Base-by-base conservation (phyloP, 2,797 vertebrate genomes). In the Sebastes iracundus region DNA sequence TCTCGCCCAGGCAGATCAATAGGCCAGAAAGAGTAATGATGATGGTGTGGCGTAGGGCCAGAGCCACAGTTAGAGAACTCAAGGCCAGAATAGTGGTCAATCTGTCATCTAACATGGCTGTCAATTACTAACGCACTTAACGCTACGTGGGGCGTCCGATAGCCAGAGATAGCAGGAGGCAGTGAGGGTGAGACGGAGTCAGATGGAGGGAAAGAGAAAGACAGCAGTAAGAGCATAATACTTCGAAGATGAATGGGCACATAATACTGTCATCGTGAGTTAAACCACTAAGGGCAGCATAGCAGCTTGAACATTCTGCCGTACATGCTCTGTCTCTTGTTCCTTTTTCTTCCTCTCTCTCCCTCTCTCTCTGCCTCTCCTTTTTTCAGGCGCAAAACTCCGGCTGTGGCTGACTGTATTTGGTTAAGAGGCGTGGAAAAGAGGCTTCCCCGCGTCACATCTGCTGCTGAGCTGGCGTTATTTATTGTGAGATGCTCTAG, bases 181-280 rank as follows among this genome's bases (percentile, higher is more conserved):
- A 69, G 55, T n/a, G 81, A 87, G 64, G 61, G 61, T 84, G 62
- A 87, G 66, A 28, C 46, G 11, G 80, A 81, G 77, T 74, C 67
- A 67, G 85, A 90, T 28, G 5, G 73, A 86, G 79, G 67, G 59
- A 84, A 72, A 75, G 70, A 80, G 81, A 84, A 82, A 82, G 83
- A 80, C 77, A 75, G 80, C 52, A 86, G 79, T 74, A 82, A 85
- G 78, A 85, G 86, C 82, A 82, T 90, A 90, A 91, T 92, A 89
- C 92, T 90, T 72, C n/a, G 74, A 92, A 95, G 93, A 95, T 74
- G 85, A 94, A 94, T 92, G 89, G 81, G 72, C 88, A 90, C 88
- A 94, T 94, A 92, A 94, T 90, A 87, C 90, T 93, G 93, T 93
- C 91, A 94, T 93, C 90, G 72, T 89, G 90, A 93, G 86, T 93